A percentile compares a stretch with the other conserved stretches of the same genome.
Conservation (phyloP, 2,888 invertebrate genomes). For the Acronicta leporina region DNA sequence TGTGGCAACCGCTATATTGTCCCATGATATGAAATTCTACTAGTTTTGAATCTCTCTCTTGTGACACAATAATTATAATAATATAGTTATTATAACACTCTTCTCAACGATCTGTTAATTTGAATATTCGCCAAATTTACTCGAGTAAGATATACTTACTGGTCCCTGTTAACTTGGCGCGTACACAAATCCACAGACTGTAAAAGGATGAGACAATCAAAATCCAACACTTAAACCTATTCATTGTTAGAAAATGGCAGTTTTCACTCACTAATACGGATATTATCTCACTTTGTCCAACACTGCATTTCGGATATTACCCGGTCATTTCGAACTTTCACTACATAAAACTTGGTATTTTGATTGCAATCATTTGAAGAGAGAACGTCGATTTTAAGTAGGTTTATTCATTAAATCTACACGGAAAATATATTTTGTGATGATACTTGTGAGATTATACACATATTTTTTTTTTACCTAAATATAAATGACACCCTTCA, state of each 20-base stretch:
- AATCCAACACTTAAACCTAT: conserved; percentile 7
- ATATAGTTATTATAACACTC: conserved; percentile 4
- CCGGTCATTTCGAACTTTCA: background rate
- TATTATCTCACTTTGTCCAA: conserved; percentile 19
- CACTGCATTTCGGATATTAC: conserved; percentile 4
- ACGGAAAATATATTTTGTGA: conserved; percentile 34
- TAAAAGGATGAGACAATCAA: conserved; percentile 17
- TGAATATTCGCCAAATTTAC: background rate
- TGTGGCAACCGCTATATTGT: conserved; percentile 61
- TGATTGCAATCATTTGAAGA: conserved; percentile 8
- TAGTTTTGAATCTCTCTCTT: conserved; percentile 29
- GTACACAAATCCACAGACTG: background rate
- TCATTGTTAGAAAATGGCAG: conserved; percentile 17
- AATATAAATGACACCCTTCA: conserved; percentile 55
- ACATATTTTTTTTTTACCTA: conserved; percentile 64
- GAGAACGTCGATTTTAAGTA: conserved; percentile 3
- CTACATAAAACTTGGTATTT: background rate
- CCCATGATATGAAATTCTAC: conserved; percentile 62
- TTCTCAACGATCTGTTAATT: background rate
- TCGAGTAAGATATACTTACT: too few relatives aligned
- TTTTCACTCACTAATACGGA: conserved; percentile 8
- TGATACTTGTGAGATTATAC: conserved; percentile 63
- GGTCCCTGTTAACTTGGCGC: background rate
- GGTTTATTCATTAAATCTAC: conserved; percentile 12
- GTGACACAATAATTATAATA: conserved; percentile 4